These are phyloP conservation scores for Leptodactylus fuscus DNA, from an alignment of 2,113 vertebrate species.

Conservation along the genomic window DNA sequence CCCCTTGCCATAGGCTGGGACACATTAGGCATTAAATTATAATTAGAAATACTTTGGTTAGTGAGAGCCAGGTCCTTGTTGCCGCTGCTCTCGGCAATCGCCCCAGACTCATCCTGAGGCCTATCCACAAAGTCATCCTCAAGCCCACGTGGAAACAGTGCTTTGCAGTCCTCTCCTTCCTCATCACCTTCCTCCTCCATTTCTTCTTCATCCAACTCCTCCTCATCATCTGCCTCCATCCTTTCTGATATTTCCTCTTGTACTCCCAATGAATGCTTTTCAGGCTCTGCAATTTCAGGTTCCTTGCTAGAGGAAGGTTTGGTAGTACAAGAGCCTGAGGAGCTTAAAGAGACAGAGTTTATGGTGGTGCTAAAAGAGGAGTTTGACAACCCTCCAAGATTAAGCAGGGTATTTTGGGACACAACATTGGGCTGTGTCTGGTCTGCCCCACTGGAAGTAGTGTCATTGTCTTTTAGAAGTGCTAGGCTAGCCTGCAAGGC, in stretches of 20 bases:
- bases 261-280: slow-evolving; percentile 72
- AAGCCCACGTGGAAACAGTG: slow-evolving; percentile 80
- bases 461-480: slow-evolving; percentile 75
- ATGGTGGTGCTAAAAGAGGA: slow-evolving; percentile 86
- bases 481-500: slow-evolving; percentile 68
- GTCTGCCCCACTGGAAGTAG: slow-evolving; percentile 66
- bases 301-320: slow-evolving; percentile 87
- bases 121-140: slow-evolving; percentile 88
- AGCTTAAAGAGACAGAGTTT: slow-evolving; percentile 89
- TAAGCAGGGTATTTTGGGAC: slow-evolving; percentile 81
- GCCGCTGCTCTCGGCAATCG: slow-evolving; percentile 80
- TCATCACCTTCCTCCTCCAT: slow-evolving; percentile 80
- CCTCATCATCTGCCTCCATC: slow-evolving; percentile 69
- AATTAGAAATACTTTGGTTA: slow-evolving; percentile 99
- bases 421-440: slow-evolving; percentile 70
- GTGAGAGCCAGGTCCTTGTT: slow-evolving; percentile 95
- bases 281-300: slow-evolving; percentile 71
- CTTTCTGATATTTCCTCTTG: slow-evolving; percentile 76
- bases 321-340: slow-evolving; percentile 85
- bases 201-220: slow-evolving; percentile 78
- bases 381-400: slow-evolving; percentile 89
- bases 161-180: slow-evolving; percentile 83
- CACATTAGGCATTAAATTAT: slow-evolving; percentile 99
- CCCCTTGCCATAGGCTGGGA: slow-evolving; percentile 91
- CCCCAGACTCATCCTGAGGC: slow-evolving; percentile 81